phyloP scores from a whole-genome alignment of 2,113 vertebrate genomes.

The Malurus melanocephalus region DNA sequence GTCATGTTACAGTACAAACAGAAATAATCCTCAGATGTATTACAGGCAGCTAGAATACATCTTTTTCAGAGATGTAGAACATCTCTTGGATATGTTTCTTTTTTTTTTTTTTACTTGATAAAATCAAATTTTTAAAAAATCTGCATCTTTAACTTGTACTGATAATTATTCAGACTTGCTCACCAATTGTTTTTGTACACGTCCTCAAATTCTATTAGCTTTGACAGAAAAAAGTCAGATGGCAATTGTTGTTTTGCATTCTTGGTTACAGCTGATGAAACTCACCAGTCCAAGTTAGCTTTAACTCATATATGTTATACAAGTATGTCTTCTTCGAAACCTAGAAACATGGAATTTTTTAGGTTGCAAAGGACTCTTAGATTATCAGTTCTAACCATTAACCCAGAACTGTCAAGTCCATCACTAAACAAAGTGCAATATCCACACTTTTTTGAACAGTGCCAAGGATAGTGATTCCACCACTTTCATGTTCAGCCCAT shows the following conservation, averaged over 20 bases:
- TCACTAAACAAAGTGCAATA: not conserved
- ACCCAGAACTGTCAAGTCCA: not conserved
- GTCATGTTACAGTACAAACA: not conserved
- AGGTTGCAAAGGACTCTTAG: not conserved
- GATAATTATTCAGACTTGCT: not conserved
- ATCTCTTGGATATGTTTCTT: not conserved
- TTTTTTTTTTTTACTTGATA: not conserved
- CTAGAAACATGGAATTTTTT: not conserved
- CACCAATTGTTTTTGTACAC: not conserved
- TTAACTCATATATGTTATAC: not conserved
- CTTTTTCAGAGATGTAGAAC: not conserved
- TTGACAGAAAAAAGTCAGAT: not conserved
- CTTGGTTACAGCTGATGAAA: not conserved
- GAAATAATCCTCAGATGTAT: not conserved
- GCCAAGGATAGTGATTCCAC: not conserved
- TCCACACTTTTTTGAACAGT: not conserved
- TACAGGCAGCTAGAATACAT: not conserved
- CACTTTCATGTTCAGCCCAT: not conserved
- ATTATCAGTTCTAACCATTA: accelerated
- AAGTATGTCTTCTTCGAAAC: not conserved
- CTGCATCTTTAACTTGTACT: not conserved
- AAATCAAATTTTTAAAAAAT: not conserved
- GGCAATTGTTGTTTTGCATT: not conserved
- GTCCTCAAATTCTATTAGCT: not conserved
- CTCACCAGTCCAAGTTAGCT: not conserved